Evolutionary conservation across 2,888 invertebrate species (phyloP), one percentile per base, ranked within the genome.

Genomic region (Bellardia pandia): DNA sequence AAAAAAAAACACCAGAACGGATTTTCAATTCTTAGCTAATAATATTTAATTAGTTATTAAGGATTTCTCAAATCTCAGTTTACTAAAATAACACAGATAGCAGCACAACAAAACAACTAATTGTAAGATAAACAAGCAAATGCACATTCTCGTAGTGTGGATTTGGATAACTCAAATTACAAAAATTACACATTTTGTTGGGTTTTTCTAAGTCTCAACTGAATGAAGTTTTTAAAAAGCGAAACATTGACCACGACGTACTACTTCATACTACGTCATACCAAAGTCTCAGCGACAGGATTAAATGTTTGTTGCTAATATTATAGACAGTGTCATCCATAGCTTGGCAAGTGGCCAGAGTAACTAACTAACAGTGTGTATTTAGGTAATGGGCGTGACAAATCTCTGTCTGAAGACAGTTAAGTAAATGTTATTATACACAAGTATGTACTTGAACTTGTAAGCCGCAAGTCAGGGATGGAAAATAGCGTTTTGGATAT

Each of bases 11-110:
- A 82, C 7, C 16, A 72, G 48, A 53, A 78, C 71, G 45, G 68
- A 75, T 85, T 80, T 87, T 60, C 77, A 56, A 82, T 69, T 78
- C 2, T 71, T 56, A n/a, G 71, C 58, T 83, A 83, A 79, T 71
- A 75, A 87, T 79, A 37, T 75, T 82, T 82, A 82, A 85, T 87
- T 85, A 87, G 77, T 76, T 82, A 76, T 81, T 71, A 71, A 66
- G 64, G 69, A 87, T 85, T 68, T 68, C n/a, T 53, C 37, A 37
- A 69, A 4, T 14, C 16, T n/a, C 7, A 4, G n/a, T 45, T 53
- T 51, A 8, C n/a, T 42, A 45, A 37, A 71, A 62, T 30, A 72
- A 51, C 16, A 72, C 16, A 72, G 84, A 80, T 75, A 33, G 23
- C 23, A 62, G 42, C 40, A 33, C 33, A 40, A 6, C 40, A 58